Conservation (phyloP, 1,140 invertebrate genomes). For the Atta texana region DNA sequence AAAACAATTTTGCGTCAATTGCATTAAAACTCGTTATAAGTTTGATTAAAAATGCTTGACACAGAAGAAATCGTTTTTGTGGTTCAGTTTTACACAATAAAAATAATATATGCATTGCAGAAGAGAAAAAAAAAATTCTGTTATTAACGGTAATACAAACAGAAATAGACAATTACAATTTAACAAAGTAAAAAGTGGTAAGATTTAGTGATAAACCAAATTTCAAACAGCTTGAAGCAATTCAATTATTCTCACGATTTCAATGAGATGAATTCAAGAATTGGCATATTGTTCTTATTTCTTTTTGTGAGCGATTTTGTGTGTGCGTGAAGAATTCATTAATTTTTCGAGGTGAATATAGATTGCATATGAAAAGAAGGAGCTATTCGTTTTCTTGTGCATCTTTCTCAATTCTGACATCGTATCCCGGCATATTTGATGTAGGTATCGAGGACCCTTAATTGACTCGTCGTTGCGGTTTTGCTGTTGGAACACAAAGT, state of each 20-base stretch:
- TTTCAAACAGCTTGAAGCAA: background rate
- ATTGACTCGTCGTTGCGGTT: constrained; percentile 49
- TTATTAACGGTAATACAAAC: background rate
- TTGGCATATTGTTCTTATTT: constrained; percentile 5
- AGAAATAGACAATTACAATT: background rate
- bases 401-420: constrained; percentile 9
- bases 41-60: background rate
- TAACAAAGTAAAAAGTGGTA: constrained; percentile 4
- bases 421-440: background rate
- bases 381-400: constrained; percentile 23
- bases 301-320: constrained; percentile 6
- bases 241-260: constrained; percentile 30
- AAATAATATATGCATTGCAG: background rate
- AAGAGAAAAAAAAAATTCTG: background rate
- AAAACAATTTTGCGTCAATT: background rate
- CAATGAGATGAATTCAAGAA: background rate
- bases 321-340: background rate
- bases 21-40: constrained; percentile 3
- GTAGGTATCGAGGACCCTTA: constrained; percentile 38
- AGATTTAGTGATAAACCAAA: background rate
- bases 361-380: constrained; percentile 2
- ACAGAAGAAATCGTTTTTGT: background rate
- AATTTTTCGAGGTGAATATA: constrained; percentile 20
- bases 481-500: constrained; percentile 31
- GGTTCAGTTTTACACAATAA: background rate